A percentile compares a stretch with the other conserved stretches of the same genome.
Conservation (phyloP, 2,113 vertebrate genomes). For the Cavia aperea region DNA sequence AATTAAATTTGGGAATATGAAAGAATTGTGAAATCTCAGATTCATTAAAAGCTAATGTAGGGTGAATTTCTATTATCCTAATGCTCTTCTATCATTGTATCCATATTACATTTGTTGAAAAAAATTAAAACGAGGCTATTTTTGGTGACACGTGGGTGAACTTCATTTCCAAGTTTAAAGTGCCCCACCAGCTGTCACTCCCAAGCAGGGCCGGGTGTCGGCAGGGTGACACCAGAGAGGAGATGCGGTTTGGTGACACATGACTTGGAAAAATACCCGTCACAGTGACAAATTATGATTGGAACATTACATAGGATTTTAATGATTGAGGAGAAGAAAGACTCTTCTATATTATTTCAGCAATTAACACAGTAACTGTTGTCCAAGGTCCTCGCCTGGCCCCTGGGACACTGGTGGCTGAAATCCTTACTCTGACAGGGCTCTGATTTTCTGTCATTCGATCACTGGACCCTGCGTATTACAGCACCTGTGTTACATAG, state of each 20-base stretch:
- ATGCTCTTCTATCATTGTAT: constrained; percentile 66
- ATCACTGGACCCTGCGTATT: background rate
- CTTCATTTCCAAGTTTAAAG: constrained; percentile 68
- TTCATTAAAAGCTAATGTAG: constrained; percentile 73
- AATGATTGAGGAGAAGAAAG: constrained; percentile 68
- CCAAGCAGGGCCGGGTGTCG: constrained; percentile 42
- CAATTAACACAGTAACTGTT: constrained; percentile 72
- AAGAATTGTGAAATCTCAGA: constrained; percentile 69
- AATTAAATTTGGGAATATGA: constrained; percentile 66
- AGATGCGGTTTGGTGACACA: constrained; percentile 67
- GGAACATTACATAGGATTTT: constrained; percentile 66
- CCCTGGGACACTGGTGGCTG: constrained; percentile 50
- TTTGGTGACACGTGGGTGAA: constrained; percentile 59
- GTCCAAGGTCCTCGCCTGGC: constrained; percentile 67
- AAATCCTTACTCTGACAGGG: constrained; percentile 37
- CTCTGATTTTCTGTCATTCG: constrained; percentile 44
- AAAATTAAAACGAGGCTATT: constrained; percentile 67
- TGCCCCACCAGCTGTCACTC: constrained; percentile 61
- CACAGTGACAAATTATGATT: constrained; percentile 66
- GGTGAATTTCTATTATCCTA: constrained; percentile 71
- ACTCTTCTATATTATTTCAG: constrained; percentile 69
- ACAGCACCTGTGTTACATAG: background rate
- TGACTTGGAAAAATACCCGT: constrained; percentile 73
- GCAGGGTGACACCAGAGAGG: constrained; percentile 62
- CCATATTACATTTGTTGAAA: constrained; percentile 69